Conservation (phyloP, 2,888 invertebrate genomes). For the Meta bourneti region DNA sequence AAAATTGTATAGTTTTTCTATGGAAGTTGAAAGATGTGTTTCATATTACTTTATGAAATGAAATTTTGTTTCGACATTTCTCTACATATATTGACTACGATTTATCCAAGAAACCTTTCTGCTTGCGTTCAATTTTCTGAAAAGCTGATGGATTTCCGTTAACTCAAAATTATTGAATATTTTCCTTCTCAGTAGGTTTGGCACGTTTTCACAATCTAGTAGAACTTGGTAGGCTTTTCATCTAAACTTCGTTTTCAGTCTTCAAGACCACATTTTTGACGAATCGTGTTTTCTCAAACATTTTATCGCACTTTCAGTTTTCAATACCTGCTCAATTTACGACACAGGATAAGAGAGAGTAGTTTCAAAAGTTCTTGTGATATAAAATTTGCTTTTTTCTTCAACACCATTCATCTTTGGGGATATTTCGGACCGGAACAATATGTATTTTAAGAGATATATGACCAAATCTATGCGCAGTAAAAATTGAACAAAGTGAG, state of each 20-base stretch:
- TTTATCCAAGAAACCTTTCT: background rate
- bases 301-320: constrained; percentile 40
- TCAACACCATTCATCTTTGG: constrained; percentile 41
- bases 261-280: constrained; percentile 40
- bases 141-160: constrained; percentile 45
- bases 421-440: constrained; percentile 25
- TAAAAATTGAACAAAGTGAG: no score
- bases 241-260: constrained; percentile 28
- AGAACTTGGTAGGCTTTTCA: constrained; percentile 10
- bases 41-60: no score
- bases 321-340: constrained; percentile 32
- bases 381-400: constrained; percentile 25
- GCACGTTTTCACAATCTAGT: constrained; percentile 37
- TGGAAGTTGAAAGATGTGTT: no score
- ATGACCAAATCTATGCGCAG: background rate
- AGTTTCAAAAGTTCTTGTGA: background rate
- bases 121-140: constrained; percentile 16
- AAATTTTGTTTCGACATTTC: no score
- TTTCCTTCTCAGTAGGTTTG: constrained; percentile 30
- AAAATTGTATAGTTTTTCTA: no score
- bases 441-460: constrained; percentile 40
- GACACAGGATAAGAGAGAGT: constrained; percentile 15
- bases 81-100: no score
- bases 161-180: constrained; percentile 42
- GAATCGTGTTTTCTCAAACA: constrained; percentile 31